Percentiles rank a stretch among this genome's conserved stretches.
These are phyloP conservation scores for Neotoma lepida DNA, from an alignment of 2,113 vertebrate genomes.

Conservation along the genomic window DNA sequence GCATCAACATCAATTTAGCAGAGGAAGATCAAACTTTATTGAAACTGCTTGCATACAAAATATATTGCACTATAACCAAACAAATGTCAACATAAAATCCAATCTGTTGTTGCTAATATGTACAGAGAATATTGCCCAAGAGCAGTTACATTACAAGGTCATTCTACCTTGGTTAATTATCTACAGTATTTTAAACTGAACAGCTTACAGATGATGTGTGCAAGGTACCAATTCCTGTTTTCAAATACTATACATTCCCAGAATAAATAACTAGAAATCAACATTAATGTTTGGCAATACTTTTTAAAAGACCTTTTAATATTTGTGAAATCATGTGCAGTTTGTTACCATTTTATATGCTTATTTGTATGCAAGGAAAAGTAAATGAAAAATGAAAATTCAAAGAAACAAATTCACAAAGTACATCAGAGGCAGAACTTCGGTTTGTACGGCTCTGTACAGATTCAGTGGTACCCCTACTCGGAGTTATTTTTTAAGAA, in stretches of 20 bases:
- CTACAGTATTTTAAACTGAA: conserved; percentile 94
- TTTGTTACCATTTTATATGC: conserved; percentile 88
- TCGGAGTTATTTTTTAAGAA: conserved; percentile 84
- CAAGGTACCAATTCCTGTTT: conserved; percentile 92
- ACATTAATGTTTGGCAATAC: conserved; percentile 92
- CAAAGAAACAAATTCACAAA: conserved; percentile 86
- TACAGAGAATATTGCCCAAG: conserved; percentile 98
- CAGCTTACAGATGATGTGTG: conserved; percentile 93
- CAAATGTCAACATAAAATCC: conserved; percentile 98
- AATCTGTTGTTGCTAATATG: conserved; percentile 97
- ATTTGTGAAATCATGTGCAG: conserved; percentile 89
- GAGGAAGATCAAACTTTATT: conserved; percentile 99
- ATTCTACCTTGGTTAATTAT: conserved; percentile 98
- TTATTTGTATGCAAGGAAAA: conserved; percentile 89
- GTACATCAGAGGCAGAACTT: conserved; percentile 86
- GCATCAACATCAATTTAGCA: conserved; percentile 88
- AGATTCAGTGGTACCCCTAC: conserved; percentile 86
- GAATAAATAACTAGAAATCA: conserved; percentile 95
- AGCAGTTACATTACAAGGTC: conserved; percentile 97
- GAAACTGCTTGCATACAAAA: conserved; percentile 99
- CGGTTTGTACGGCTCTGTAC: conserved; percentile 87
- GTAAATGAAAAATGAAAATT: conserved; percentile 83
- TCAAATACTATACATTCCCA: conserved; percentile 94
- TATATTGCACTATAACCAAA: conserved; percentile 99
- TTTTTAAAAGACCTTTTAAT: conserved; percentile 90